phyloP scores from a whole-genome alignment of 53 echinoderm and acorn worm genomes.

The Echinometra lucunter region DNA sequence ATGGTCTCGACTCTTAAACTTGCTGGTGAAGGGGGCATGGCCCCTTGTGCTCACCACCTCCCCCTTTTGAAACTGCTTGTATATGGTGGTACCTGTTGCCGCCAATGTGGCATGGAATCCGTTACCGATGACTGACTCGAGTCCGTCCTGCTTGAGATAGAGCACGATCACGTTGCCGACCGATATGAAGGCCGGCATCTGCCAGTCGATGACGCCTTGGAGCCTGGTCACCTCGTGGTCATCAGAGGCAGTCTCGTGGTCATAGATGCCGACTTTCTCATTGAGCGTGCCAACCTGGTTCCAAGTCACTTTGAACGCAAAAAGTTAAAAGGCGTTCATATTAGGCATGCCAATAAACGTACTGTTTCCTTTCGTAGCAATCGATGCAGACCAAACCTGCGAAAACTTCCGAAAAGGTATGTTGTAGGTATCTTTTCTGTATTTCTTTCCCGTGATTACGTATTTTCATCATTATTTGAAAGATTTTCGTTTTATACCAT shows the following conservation, averaged over 20 bases:
- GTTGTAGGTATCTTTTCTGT: no score
- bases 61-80: no score
- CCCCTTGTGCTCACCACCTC: no score
- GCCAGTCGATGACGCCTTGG: constrained; percentile 39
- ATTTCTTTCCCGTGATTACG: no score
- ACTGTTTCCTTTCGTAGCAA: no score
- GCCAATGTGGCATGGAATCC: not conserved
- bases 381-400: no score
- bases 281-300: not conserved
- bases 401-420: no score
- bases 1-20: no score
- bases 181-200: not conserved
- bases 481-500: no score
- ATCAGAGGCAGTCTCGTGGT: not conserved
- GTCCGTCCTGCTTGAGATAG: constrained; percentile 11
- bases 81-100: not conserved
- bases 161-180: constrained; percentile 8
- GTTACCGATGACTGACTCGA: not conserved
- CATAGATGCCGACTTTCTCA: constrained; percentile 31
- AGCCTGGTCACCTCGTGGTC: constrained; percentile 34
- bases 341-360: no score
- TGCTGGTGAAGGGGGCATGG: no score
- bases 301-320: not conserved
- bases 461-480: no score
- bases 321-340: not conserved